Base-by-base conservation (phyloP, 2,888 invertebrate genomes). In the Cosmorhoe ocellata region DNA sequence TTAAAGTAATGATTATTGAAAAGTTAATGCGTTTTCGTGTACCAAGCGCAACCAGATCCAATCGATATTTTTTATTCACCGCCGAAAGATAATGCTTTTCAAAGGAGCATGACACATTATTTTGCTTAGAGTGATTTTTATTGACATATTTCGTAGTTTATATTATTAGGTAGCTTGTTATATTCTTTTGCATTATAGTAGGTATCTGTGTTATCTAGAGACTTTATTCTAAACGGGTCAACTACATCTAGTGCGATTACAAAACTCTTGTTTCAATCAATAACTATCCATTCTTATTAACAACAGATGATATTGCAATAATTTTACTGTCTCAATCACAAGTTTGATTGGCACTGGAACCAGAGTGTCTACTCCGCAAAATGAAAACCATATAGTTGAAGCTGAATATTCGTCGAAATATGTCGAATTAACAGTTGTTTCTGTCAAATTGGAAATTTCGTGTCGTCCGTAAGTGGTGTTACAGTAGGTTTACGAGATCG, bases 101-200 rank as follows among this genome's bases (percentile, higher is more conserved):
- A 42, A 41, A 45, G 34, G 26, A 42, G 61, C 59, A 59, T 62
- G 59, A 54, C 32, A 51, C 14, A 40, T 46, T 52, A 7, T 43
- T 52, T 49, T 40, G 56, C 52, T 49, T 56, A 47, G 51, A 48
- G 42, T 54, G 53, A 34, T 54, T 56, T 51, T 59, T 59, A 57
- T 56, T 53, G 13, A 42, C 34, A 34, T 38, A 50, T 48, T 60
- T 46, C 31, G 40, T 47, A 47, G 44, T 38, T 26, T 31, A 45
- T 13, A 42, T 36, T 38, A 30, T 3, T 46, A 46, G 26, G 9
- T 32, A 50, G 39, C 45, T 33, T 39, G 4, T 51, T 11, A 14
- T 28, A 7, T 30, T 47, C 46, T 37, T 33, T 30, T 52, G 8
- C 30, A 6, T 11, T 27, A 5, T 12, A 24, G 5, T 37, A 36